Base-by-base conservation (phyloP, 2,888 invertebrate genomes). In the Augochlorella aurata region DNA sequence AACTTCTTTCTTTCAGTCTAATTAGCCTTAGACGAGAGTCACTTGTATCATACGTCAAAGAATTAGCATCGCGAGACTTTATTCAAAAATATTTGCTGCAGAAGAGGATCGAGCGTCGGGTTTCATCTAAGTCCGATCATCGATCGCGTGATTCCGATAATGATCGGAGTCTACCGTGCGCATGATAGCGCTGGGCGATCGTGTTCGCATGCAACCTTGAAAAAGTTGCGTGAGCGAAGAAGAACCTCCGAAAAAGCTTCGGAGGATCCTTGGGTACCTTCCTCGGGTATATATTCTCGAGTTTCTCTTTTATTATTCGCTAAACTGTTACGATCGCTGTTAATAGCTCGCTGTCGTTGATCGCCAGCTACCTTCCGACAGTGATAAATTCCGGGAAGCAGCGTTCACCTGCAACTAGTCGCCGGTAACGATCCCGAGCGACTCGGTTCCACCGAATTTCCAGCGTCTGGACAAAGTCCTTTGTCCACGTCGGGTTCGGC, bases 401-500 rank as follows among this genome's bases (percentile, higher is more conserved):
- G 18, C n/a, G 10, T 50, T 63, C 63, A 63, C 63, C 63, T 63
- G 63, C 63, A 66, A 52, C 75, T 79, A 21, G 18, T 75, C 16
- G 29, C n/a, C n/a, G n/a, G 21, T 29, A 45, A 44, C 38, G 69
- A 69, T 12, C n/a, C 10, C 29, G 45, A 49, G 47, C 45, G 67
- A 24, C 44, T 68, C 50, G 38, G 47, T 47, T 29, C 50, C 67
- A 49, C 54, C 78, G 71, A 76, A 66, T 79, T 74, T 69, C 61
- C 79, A 44, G 52, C 45, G 77, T 69, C 47, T 16, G 65, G 47
- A 21, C 49, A 49, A 54, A 66, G 70, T 77, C 74, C 81, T 83
- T 84, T 83, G 77, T 83, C 77, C 80, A 79, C 58, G 52, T 21
- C 24, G n/a, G 76, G 18, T 47, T 63, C 75, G 79, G 68, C 71